Evolutionary conservation across 2,888 invertebrate species (phyloP).

Genomic region (Meloe dianella): DNA sequence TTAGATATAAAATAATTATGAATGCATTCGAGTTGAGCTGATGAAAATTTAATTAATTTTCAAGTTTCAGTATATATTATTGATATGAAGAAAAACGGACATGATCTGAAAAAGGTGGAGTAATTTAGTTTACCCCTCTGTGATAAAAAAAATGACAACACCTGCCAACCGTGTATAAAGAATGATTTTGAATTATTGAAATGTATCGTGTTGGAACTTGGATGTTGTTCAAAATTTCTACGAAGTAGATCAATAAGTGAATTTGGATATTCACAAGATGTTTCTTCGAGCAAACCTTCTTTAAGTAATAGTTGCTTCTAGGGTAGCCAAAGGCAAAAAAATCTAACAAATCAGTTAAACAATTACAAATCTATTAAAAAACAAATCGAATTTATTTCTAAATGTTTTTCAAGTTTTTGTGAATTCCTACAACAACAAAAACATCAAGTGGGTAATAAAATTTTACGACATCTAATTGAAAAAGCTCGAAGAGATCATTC

Average conservation of each 20-base stretch:
- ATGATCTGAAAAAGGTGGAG: background rate
- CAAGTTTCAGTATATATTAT: background rate
- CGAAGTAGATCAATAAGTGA: background rate
- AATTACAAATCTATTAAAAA: background rate
- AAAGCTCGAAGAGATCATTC: background rate
- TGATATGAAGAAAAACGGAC: background rate
- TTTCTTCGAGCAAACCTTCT: too few species aligned
- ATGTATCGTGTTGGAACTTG: background rate
- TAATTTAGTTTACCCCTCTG: background rate
- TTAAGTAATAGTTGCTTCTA: too few species aligned
- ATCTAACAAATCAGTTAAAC: too few species aligned
- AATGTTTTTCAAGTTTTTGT: background rate
- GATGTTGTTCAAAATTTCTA: background rate
- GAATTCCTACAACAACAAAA: background rate
- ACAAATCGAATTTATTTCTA: background rate
- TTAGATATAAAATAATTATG: background rate
- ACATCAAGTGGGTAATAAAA: slow-evolving; percentile 4
- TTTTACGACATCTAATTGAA: slow-evolving; percentile 6
- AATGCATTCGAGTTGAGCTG: background rate
- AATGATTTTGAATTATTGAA: slow-evolving; percentile 2
- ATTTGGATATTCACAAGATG: background rate
- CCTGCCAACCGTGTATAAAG: background rate
- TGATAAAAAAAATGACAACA: background rate
- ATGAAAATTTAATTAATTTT: background rate
- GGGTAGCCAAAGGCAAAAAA: too few species aligned